Conservation (phyloP, 2,113 vertebrate species). For the Colistium nudipinnis region DNA sequence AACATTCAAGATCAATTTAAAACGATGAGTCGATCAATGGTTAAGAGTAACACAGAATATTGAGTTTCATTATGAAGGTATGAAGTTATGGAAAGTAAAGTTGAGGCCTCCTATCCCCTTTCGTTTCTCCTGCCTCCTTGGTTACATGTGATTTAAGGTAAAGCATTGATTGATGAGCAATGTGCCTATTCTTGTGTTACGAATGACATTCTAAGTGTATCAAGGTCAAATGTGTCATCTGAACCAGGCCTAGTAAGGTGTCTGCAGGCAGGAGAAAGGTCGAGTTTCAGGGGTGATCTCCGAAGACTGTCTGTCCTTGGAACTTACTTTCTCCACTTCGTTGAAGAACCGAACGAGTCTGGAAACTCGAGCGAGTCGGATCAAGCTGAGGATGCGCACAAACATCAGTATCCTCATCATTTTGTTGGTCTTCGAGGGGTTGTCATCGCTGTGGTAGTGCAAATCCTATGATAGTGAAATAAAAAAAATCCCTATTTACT, state of each 20-base stretch:
- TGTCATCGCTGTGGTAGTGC: conserved; percentile 68
- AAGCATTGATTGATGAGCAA: background rate
- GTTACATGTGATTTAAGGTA: background rate
- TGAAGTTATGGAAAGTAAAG: too few species aligned
- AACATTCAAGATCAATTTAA: background rate
- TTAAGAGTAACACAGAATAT: conserved; percentile 2
- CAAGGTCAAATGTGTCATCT: conserved; percentile 35
- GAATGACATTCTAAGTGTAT: conserved; percentile 13
- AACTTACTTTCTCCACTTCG: conserved; percentile 81
- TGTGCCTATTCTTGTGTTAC: conserved; percentile 1
- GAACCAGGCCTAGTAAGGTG: conserved; percentile 13
- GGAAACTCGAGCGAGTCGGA: conserved; percentile 79
- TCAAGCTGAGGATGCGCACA: conserved; percentile 79
- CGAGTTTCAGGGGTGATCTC: conserved; percentile 39
- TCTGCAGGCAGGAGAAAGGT: conserved; percentile 14
- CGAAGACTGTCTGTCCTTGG: background rate
- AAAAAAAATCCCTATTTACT: background rate
- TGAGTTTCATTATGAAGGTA: conserved; percentile 5
- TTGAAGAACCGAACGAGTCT: conserved; percentile 80
- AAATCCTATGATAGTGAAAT: conserved; percentile 60
- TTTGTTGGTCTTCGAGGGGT: conserved; percentile 76
- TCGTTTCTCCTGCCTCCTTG: too few species aligned
- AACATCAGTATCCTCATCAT: conserved; percentile 84
- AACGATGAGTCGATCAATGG: background rate
- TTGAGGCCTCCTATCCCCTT: too few species aligned